Evolutionary conservation across 2,888 invertebrate genomes (phyloP), one percentile per base, ranked within the genome.

Genomic region (Geophilus truncorum): DNA sequence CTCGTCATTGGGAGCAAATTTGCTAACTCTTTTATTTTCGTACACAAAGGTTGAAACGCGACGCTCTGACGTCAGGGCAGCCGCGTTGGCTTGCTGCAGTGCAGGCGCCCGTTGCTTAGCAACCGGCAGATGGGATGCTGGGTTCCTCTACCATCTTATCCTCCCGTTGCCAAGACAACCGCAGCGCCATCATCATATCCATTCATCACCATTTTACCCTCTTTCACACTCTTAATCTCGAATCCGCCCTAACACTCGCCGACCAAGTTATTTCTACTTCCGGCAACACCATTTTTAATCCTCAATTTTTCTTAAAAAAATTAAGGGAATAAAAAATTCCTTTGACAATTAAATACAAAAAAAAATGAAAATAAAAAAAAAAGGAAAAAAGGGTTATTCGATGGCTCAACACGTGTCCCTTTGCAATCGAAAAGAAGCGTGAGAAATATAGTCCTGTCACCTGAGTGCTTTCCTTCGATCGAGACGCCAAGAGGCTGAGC

Each of bases 41-140:
- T 70, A 25, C 28, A 28, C 70, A 70, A 70, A 70, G 70, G 70
- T 28, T 28, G 70, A 70, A 70, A 70, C 70, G 70, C 70, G 70
- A 70, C 70, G 70, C 70, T 70, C 25, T 70, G 70, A 70, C 70
- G 70, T 70, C 70, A 70, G 25, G 28, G 70, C 25, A 70, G 70
- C 70, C 70, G 70, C 70, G 70, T 70, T 70, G 70, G 70, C 70
- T 70, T 70, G 70, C 70, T 70, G 70, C 70, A 70, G 70, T 70
- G 70, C 70, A 70, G 70, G 70, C 70, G 70, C 70, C 70, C 70
- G 70, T 70, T 70, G 70, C 70, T 28, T 70, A 70, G 70, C 70
- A 70, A 70, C 70, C 70, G 15, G 28, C 70, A 51, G 51, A 51
- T 51, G 51, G 70, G 70, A 70, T 70, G 70, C 70, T 70, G 70